Base-by-base conservation (phyloP, 2,113 vertebrate species). In the Clarias magur region DNA sequence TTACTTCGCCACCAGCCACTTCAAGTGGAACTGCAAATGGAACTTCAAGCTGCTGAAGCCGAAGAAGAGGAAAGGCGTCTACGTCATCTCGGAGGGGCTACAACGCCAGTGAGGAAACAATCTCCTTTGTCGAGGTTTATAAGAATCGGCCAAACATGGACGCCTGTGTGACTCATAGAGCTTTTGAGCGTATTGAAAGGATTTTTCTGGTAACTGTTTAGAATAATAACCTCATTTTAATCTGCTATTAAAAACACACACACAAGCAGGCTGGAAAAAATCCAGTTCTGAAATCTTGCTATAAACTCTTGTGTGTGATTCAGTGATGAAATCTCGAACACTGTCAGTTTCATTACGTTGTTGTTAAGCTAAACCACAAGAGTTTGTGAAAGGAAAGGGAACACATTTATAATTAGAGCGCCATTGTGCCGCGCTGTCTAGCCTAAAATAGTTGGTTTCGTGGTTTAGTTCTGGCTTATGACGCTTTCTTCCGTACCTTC, bases 1-100 rank as follows among this genome's bases (percentile, higher is more conserved):
- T 89, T 95, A 91, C n/a, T 90, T 95, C 91, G 94, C 93, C 88
- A 94, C 93, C 23, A 93, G 89, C 80, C 89, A 94, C 93, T 94
- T 88, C 89, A 89, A 13, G 0, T 95, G 95, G 92, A 89, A 1
- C 80, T 70, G 23, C 48, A 83, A 48, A 17, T 87, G 95, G 92
- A 89, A 1, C 83, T 67, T 27, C 38, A 83, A 48, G 15, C 85
- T 56, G 81, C 59, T 92, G 81, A 87, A 91, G 83, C 79, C 91
- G 0, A 82, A 30, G 86, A 92, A 89, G 87, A 78, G 83, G 0
- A 85, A 86, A 1, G 82, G n/a, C 0, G 89, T 96, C 9, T 96
- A 96, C 59, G 92, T 90, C 0, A 91, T 95, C 0, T 0, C 88
- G 0, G 79, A 84, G 2, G n/a, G 78, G 0, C 57, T 72, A 59